Percentiles rank a stretch among this genome's conserved stretches.
These are phyloP conservation scores for Psilanteris sp. DNA, from an alignment of 1,140 invertebrate species.

Conservation along the genomic window DNA sequence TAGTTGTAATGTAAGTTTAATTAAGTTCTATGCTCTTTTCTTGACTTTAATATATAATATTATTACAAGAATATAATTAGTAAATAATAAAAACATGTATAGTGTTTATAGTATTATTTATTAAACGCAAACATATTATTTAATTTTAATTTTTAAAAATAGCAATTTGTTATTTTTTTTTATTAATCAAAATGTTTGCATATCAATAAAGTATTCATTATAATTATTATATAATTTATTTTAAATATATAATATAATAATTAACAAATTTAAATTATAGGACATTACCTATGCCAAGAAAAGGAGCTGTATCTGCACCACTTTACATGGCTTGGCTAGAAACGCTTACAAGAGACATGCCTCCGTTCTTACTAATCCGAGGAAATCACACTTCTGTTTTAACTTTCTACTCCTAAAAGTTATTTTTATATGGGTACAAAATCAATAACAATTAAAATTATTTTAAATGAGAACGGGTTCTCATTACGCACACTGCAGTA, in stretches of 20 bases:
- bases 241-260: not conserved
- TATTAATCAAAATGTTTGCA: too few relatives aligned
- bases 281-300: conserved; percentile 95
- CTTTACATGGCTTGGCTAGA: conserved; percentile 97
- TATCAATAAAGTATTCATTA: too few relatives aligned
- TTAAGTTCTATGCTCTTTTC: too few relatives aligned
- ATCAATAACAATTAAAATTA: not conserved
- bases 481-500: conserved; percentile 25
- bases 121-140: too few relatives aligned
- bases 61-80: too few relatives aligned
- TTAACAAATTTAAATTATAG: conserved; percentile 72
- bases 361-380: conserved; percentile 93
- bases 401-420: conserved; percentile 95
- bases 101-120: too few relatives aligned
- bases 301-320: conserved; percentile 91
- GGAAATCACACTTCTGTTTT: conserved; percentile 97
- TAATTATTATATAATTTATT: too few relatives aligned
- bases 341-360: conserved; percentile 92
- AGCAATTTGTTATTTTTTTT: too few relatives aligned
- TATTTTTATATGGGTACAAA: not conserved
- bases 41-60: too few relatives aligned
- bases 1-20: conserved; percentile 93
- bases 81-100: too few relatives aligned
- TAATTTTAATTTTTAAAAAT: too few relatives aligned
- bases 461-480: not conserved